Percentiles rank a stretch among this genome's conserved stretches.
phyloP scores from a whole-genome alignment of 2,113 vertebrate genomes.

The Panthera tigris region DNA sequence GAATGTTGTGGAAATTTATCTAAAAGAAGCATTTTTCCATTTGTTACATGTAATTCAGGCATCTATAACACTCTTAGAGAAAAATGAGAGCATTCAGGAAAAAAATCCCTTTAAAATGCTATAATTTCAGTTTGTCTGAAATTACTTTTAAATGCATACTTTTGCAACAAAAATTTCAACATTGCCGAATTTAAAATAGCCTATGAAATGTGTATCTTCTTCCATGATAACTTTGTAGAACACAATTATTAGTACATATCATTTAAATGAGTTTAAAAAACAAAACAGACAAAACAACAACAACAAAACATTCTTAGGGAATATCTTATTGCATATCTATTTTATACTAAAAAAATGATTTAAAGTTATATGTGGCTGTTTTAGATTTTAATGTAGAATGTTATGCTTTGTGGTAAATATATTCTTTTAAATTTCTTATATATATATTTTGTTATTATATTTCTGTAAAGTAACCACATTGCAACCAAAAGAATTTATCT shows the following conservation, averaged over 20 bases:
- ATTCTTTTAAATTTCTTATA: slow-evolving; percentile 13
- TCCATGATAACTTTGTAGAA: background rate
- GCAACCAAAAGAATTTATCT: slow-evolving; percentile 15
- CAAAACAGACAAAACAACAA: background rate
- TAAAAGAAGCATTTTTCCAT: background rate
- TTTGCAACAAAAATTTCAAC: background rate
- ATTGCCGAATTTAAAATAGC: background rate
- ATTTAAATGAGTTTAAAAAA: background rate
- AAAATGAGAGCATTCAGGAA: slow-evolving; percentile 18
- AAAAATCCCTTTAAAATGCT: background rate
- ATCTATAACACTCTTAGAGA: background rate
- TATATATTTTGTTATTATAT: background rate
- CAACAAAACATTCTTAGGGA: background rate
- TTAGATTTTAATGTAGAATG: slow-evolving; percentile 24
- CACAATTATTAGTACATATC: background rate
- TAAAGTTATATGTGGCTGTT: background rate
- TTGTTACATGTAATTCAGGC: slow-evolving; percentile 25
- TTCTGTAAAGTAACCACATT: background rate
- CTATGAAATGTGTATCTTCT: background rate
- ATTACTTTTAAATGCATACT: background rate
- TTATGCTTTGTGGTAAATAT: background rate
- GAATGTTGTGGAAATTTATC: slow-evolving; percentile 28
- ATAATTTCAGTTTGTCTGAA: background rate
- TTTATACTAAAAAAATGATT: background rate
- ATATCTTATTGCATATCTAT: background rate